Conservation (phyloP, 2,888 invertebrate genomes). For the Hirtodrosophila duncani region DNA sequence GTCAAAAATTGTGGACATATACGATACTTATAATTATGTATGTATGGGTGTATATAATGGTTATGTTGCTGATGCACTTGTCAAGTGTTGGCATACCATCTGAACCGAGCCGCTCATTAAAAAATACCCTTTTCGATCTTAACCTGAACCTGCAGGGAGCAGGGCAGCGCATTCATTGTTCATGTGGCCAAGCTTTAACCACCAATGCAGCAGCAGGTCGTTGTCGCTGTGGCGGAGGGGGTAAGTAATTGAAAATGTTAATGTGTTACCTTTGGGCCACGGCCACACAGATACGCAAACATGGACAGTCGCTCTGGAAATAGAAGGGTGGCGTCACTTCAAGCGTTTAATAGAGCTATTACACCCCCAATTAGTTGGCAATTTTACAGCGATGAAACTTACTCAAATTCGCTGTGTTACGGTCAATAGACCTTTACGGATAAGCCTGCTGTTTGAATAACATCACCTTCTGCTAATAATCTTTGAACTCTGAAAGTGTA, state of each 20-base stretch:
- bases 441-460: too few relatives aligned
- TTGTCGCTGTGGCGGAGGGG: slow-evolving; percentile 26
- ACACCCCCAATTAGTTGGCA: slow-evolving; percentile 77
- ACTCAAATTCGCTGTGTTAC: too few relatives aligned
- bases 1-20: slow-evolving; percentile 37
- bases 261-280: slow-evolving; percentile 58
- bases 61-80: slow-evolving; percentile 55
- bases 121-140: slow-evolving; percentile 43
- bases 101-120: slow-evolving; percentile 50
- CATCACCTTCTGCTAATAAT: too few relatives aligned
- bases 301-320: too few relatives aligned
- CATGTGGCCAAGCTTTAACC: slow-evolving; percentile 17
- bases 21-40: slow-evolving; percentile 46
- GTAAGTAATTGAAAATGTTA: slow-evolving; percentile 60
- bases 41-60: slow-evolving; percentile 40
- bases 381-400: slow-evolving; percentile 6
- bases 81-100: slow-evolving; percentile 68
- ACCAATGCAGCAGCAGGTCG: slow-evolving; percentile 22
- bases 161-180: too few relatives aligned
- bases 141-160: too few relatives aligned
- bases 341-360: slow-evolving; percentile 75
- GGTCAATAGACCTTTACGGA: slow-evolving; percentile 18
- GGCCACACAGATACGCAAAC: slow-evolving; percentile 53
- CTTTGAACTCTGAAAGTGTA: too few relatives aligned
- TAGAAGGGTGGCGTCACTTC: slow-evolving; percentile 28